Evolutionary conservation across 1,140 invertebrate genomes (phyloP).

Genomic region (Zaprionus kolodkinae): DNA sequence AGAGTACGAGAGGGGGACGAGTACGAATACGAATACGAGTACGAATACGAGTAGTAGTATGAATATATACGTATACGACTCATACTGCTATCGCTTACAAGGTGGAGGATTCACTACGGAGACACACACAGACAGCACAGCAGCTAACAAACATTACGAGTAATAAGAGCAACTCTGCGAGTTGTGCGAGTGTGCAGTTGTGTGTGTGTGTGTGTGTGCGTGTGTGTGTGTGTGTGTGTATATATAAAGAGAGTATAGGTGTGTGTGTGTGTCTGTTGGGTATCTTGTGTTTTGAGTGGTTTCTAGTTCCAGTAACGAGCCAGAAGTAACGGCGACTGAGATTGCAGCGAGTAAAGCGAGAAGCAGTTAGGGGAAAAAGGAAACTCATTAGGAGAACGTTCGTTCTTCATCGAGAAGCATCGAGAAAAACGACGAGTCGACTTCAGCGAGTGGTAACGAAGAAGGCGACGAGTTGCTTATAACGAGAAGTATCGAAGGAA

Average conservation of each 20-base stretch:
- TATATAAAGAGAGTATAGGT: not conserved
- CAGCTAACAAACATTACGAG: conserved; percentile 42
- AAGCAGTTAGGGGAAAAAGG: not conserved
- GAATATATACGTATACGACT: conserved; percentile 11
- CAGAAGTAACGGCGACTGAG: not conserved
- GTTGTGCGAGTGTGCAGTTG: conserved; percentile 14
- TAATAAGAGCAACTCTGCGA: conserved; percentile 33
- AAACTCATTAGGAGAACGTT: too few species aligned
- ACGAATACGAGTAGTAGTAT: conserved; percentile 13
- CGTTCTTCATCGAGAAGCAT: too few species aligned
- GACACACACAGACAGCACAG: conserved; percentile 24
- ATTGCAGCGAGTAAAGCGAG: not conserved
- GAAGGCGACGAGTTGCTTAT: too few species aligned
- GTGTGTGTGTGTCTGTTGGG: not conserved
- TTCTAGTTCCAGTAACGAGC: not conserved
- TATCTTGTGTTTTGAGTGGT: not conserved
- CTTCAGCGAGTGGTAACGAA: too few species aligned
- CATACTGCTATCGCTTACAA: conserved; percentile 1
- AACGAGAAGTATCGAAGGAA: too few species aligned
- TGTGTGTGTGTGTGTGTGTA: conserved; percentile 1
- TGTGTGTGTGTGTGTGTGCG: conserved; percentile 6
- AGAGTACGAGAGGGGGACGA: conserved; percentile 15
- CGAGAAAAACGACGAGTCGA: too few species aligned
- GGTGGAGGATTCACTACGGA: conserved; percentile 25
- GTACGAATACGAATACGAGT: conserved; percentile 11